Conservation (phyloP, 2,888 invertebrate genomes). For the Athalia circularis region DNA sequence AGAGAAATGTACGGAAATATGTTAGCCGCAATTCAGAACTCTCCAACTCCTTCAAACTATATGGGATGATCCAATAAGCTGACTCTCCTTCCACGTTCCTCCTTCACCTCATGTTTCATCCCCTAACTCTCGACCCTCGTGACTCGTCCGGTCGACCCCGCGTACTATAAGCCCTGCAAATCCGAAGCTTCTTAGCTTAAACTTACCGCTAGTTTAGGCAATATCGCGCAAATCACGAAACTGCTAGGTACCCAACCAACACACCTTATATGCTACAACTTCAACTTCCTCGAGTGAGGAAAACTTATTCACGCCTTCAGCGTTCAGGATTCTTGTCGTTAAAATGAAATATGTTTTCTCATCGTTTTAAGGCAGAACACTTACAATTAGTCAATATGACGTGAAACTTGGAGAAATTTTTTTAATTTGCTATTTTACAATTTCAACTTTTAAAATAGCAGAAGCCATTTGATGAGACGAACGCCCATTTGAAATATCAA, state of each 20-base stretch:
- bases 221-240: slow-evolving; percentile 28
- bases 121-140: slow-evolving; percentile 9
- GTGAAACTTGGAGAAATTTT: too few relatives aligned
- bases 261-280: not conserved
- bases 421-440: too few relatives aligned
- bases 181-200: slow-evolving; percentile 25
- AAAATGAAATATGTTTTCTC: too few relatives aligned
- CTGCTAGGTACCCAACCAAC: not conserved
- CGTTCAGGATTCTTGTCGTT: too few relatives aligned
- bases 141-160: not conserved
- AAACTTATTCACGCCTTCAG: not conserved
- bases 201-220: slow-evolving; percentile 19
- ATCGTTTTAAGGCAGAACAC: too few relatives aligned
- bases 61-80: slow-evolving; percentile 31
- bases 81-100: slow-evolving; percentile 2
- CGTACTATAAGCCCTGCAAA: slow-evolving; percentile 5
- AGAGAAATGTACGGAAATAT: not conserved
- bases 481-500: too few relatives aligned
- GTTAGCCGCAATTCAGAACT: slow-evolving; percentile 17
- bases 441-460: too few relatives aligned
- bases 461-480: too few relatives aligned
- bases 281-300: not conserved
- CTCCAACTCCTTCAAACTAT: slow-evolving; percentile 1
- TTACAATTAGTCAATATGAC: too few relatives aligned
- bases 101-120: slow-evolving; percentile 7